Conservation (phyloP, 2,797 vertebrate species). For the Platyrinchus mystaceus region DNA sequence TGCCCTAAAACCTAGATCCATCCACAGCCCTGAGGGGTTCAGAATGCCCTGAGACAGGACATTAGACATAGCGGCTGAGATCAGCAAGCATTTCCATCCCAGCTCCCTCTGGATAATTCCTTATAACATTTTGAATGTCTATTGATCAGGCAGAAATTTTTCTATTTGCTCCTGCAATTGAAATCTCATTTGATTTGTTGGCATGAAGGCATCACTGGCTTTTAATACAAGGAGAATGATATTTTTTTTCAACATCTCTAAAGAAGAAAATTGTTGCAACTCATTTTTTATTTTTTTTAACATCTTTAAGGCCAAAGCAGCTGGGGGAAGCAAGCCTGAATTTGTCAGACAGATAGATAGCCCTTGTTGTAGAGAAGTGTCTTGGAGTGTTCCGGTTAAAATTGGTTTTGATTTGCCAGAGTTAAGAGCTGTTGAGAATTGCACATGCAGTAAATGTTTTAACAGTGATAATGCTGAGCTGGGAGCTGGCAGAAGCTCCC, state of each 20-base stretch:
- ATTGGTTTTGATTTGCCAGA: slow-evolving; percentile 60
- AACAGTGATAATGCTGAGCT: slow-evolving; percentile 49
- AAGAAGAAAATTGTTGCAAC: slow-evolving; percentile 21
- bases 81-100: not conserved
- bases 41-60: not conserved
- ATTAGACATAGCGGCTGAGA: not conserved
- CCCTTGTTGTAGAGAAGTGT: slow-evolving; percentile 24
- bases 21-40: not conserved
- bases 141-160: slow-evolving; percentile 32
- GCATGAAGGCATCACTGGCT: not conserved
- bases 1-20: not conserved
- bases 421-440: slow-evolving; percentile 58
- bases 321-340: slow-evolving; percentile 31
- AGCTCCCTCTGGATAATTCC: not conserved
- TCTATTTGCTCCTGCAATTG: slow-evolving; percentile 15
- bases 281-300: not conserved
- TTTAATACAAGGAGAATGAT: not conserved
- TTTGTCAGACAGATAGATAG: slow-evolving; percentile 49
- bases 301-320: slow-evolving; percentile 12
- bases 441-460: slow-evolving; percentile 58
- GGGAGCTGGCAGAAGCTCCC: not conserved
- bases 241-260: not conserved
- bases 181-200: slow-evolving; percentile 36
- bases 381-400: slow-evolving; percentile 63
- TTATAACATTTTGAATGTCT: slow-evolving; percentile 2